phyloP scores from a whole-genome alignment of 2,113 vertebrate genomes.

The Scomber colias region DNA sequence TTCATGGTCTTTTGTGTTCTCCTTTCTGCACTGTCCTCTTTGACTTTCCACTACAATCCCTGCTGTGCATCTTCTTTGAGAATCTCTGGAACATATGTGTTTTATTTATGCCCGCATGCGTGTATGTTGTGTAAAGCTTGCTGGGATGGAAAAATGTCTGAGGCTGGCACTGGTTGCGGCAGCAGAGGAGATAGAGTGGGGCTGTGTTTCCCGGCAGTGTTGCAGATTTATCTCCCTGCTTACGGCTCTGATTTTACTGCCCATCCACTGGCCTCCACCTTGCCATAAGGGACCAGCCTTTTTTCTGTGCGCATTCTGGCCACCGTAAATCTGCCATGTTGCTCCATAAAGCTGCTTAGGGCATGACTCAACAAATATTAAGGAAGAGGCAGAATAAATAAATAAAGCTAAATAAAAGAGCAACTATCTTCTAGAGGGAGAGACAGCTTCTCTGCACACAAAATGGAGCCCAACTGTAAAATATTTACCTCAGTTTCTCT shows the following conservation, averaged over 20 bases:
- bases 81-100: constrained; percentile 61
- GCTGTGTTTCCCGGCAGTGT: constrained; percentile 71
- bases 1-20: background rate
- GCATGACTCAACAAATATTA: constrained; percentile 82
- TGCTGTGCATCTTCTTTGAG: constrained; percentile 17
- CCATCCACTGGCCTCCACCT: constrained; percentile 61
- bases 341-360: constrained; percentile 77
- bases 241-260: constrained; percentile 75
- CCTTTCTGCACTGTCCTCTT: constrained; percentile 22
- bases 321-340: constrained; percentile 73
- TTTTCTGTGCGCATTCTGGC: constrained; percentile 53
- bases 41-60: constrained; percentile 32
- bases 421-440: constrained; percentile 52
- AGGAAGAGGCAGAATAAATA: constrained; percentile 76
- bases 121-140: constrained; percentile 22
- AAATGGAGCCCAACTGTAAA: constrained; percentile 73
- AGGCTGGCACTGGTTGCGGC: constrained; percentile 50
- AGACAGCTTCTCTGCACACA: constrained; percentile 67
- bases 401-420: constrained; percentile 74
- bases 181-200: constrained; percentile 72
- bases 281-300: constrained; percentile 53
- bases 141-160: constrained; percentile 39
- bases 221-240: constrained; percentile 81
- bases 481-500: constrained; percentile 69
- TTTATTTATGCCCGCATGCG: constrained; percentile 62